Conservation (phyloP, 2,113 vertebrate species). For the Hippoglossus stenolepis region DNA sequence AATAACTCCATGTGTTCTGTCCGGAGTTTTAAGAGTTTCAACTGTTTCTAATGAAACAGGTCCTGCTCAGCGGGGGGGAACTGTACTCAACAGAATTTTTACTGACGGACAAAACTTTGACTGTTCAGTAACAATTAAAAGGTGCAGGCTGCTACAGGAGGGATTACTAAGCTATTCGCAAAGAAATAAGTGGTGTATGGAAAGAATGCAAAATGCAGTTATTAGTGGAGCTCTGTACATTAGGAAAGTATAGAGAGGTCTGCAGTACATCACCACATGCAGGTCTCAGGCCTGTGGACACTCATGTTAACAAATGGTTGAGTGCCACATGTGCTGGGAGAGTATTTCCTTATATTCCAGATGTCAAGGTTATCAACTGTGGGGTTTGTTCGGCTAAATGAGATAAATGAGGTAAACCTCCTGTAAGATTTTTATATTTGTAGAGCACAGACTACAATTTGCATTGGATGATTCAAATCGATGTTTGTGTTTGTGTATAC, state of each 20-base stretch:
- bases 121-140: conserved; percentile 14
- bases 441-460: conserved; percentile 30
- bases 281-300: conserved; percentile 11
- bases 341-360: no score
- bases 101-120: conserved; percentile 38
- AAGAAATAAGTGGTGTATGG: no score
- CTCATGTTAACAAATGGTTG: no score
- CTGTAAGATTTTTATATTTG: conserved; percentile 30
- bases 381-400: conserved; percentile 20
- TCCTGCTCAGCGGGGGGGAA: conserved; percentile 33
- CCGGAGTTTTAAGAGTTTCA: conserved; percentile 53
- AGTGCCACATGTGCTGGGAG: no score
- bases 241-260: conserved; percentile 1
- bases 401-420: neutral
- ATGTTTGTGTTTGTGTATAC: conserved; percentile 24
- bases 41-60: conserved; percentile 42
- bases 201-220: conserved; percentile 11
- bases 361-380: conserved; percentile 21
- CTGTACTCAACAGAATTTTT: conserved; percentile 15
- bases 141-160: conserved; percentile 14
- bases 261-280: neutral
- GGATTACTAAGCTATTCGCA: neutral
- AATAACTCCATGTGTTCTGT: conserved; percentile 83
- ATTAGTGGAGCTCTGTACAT: neutral
- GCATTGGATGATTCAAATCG: neutral